Evolutionary conservation across 2,888 invertebrate species (phyloP).

Genomic region (Gymnoscelis rufifasciata): DNA sequence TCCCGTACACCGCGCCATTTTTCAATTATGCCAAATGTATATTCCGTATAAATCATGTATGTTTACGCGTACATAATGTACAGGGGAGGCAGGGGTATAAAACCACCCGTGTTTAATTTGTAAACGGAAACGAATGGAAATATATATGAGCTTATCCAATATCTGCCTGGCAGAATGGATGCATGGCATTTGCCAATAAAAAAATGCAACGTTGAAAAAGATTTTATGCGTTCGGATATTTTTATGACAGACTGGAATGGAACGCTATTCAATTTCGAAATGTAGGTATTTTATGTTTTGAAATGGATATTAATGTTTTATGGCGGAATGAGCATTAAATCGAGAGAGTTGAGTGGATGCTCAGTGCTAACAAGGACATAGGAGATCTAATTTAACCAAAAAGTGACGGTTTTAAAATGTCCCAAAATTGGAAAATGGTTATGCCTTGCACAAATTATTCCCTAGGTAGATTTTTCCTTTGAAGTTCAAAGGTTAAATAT

Average conservation of each 20-base stretch:
- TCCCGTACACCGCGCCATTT: constrained; percentile 59
- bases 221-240: constrained; percentile 48
- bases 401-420: too few species aligned
- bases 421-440: too few species aligned
- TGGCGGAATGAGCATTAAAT: constrained; percentile 3
- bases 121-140: constrained; percentile 60
- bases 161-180: constrained; percentile 42
- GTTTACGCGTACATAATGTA: constrained; percentile 33
- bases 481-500: neutral
- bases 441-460: too few species aligned
- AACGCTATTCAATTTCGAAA: constrained; percentile 33
- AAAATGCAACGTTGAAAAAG: constrained; percentile 38
- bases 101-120: constrained; percentile 68
- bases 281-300: constrained; percentile 14
- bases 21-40: constrained; percentile 77
- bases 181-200: constrained; percentile 36
- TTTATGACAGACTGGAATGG: constrained; percentile 44
- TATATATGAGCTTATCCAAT: constrained; percentile 55
- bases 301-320: constrained; percentile 7
- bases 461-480: too few species aligned
- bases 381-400: neutral
- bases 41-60: constrained; percentile 68
- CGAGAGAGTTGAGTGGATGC: neutral
- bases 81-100: constrained; percentile 36
- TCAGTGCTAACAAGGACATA: neutral